phyloP scores from a whole-genome alignment of 2,113 vertebrate species.

The Sapajus apella region DNA sequence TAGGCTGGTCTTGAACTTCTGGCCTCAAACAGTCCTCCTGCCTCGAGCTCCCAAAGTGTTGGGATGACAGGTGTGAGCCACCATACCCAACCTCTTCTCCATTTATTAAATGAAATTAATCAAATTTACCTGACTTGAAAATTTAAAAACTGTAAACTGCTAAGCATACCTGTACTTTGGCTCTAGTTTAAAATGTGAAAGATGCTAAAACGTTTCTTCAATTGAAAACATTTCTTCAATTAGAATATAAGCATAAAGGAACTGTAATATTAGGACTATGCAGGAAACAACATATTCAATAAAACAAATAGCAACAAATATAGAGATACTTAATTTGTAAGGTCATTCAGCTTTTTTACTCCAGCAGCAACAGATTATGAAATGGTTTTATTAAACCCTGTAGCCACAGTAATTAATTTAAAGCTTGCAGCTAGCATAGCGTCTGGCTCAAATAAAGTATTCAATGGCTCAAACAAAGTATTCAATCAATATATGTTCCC shows the following conservation, averaged over 20 bases:
- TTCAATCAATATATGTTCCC: not conserved
- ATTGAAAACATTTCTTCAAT: not conserved
- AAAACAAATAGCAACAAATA: not conserved
- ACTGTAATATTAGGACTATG: not conserved
- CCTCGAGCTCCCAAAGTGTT: too few relatives aligned
- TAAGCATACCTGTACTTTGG: not conserved
- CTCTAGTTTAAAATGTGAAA: constrained; percentile 14
- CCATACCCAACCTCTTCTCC: too few relatives aligned
- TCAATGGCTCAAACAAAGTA: not conserved
- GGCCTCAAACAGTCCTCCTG: too few relatives aligned
- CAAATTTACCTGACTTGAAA: not conserved
- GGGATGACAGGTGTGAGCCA: too few relatives aligned
- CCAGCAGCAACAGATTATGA: not conserved
- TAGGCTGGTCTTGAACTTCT: too few relatives aligned
- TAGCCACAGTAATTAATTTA: not conserved
- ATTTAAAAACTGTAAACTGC: not conserved
- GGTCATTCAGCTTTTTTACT: not conserved
- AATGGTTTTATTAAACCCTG: not conserved
- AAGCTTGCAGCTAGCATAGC: not conserved
- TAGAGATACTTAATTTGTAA: not conserved
- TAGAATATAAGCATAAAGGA: not conserved
- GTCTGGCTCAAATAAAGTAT: not conserved
- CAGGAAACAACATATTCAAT: not conserved
- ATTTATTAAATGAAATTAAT: not conserved
- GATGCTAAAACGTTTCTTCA: not conserved